These are phyloP conservation scores for Hyperoodon ampullatus DNA, from an alignment of 2,113 vertebrate genomes.

Conservation along the genomic window DNA sequence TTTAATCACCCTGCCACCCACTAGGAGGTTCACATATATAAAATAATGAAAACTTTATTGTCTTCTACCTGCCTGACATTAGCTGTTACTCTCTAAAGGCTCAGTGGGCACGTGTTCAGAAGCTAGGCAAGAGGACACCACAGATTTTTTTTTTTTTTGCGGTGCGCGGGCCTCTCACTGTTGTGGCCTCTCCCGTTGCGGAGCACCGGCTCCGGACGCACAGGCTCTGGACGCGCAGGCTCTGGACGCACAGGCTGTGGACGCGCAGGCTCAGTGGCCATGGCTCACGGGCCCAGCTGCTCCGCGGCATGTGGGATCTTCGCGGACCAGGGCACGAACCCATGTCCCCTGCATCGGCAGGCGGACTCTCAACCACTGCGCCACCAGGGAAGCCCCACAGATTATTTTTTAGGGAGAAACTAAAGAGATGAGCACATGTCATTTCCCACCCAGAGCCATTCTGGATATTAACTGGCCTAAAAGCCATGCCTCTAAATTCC, in stretches of 20 bases:
- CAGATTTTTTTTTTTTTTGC: not conserved
- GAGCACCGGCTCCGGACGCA: too few species aligned
- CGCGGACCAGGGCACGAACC: too few species aligned
- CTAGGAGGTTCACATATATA: constrained; percentile 58
- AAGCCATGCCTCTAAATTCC: not conserved
- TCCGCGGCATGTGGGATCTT: too few species aligned
- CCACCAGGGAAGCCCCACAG: too few species aligned
- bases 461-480: not conserved
- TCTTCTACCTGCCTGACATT: constrained; percentile 4
- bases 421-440: not conserved
- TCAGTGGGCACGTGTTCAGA: not conserved
- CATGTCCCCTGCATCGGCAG: too few species aligned
- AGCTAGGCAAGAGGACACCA: not conserved
- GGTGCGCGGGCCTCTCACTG: too few species aligned
- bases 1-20: constrained; percentile 66
- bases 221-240: too few species aligned
- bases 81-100: not conserved
- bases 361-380: too few species aligned
- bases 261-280: too few species aligned
- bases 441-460: not conserved
- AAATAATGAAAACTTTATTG: constrained; percentile 3
- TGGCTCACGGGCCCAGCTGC: too few species aligned
- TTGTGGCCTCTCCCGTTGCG: too few species aligned
- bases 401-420: not conserved
- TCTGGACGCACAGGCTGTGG: too few species aligned